These are phyloP conservation scores for Ceratotherium simum DNA, from an alignment of 2,113 vertebrate genomes.

Conservation along the genomic window DNA sequence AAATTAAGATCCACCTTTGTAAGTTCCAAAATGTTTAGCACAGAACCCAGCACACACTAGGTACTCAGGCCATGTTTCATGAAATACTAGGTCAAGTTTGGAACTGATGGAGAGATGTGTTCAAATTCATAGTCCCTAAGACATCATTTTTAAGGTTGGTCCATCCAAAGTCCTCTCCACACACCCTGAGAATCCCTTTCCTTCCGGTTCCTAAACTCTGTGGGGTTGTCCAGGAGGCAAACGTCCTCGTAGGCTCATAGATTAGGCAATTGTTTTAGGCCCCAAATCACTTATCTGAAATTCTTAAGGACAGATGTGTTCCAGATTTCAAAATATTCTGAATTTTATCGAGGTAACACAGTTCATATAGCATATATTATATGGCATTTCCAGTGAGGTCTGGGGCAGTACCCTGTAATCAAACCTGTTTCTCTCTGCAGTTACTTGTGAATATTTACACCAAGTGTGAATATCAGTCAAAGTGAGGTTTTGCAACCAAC, in stretches of 20 bases:
- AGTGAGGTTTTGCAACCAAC: background rate
- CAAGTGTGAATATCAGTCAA: background rate
- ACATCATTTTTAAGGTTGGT: background rate
- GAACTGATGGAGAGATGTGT: background rate
- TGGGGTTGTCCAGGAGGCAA: background rate
- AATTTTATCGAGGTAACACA: background rate
- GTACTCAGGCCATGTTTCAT: background rate
- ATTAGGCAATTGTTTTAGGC: background rate
- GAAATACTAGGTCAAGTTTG: background rate
- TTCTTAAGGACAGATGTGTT: background rate
- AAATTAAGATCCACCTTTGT: background rate
- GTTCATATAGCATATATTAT: background rate
- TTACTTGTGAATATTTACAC: background rate
- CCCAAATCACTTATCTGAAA: conserved; percentile 3
- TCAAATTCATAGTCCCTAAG: background rate
- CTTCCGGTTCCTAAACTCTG: background rate
- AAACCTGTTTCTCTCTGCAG: background rate
- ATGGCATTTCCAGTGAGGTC: background rate
- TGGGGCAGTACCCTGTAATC: background rate
- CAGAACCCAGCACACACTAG: background rate
- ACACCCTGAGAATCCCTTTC: background rate
- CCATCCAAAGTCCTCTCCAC: background rate
- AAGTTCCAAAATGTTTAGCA: background rate
- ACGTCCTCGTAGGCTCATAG: background rate
- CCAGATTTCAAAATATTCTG: background rate